Conservation (phyloP, 2,797 vertebrate genomes). For the Kryptopterus vitreolus region DNA sequence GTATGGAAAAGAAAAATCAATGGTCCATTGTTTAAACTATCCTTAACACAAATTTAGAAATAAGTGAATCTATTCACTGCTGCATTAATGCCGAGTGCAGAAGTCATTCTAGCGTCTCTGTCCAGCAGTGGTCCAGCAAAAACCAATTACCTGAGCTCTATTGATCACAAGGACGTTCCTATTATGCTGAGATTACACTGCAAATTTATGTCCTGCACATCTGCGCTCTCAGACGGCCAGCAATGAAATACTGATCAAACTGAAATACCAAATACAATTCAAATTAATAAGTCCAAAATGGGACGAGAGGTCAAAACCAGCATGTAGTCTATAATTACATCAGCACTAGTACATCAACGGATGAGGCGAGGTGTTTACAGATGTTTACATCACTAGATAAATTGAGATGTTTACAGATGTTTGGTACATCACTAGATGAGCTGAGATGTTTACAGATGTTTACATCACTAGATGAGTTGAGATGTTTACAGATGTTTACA, state of each 20-base stretch:
- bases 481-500: too few species aligned
- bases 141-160: constrained; percentile 46
- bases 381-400: too few species aligned
- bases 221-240: neutral
- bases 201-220: constrained; percentile 13
- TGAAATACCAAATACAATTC: neutral
- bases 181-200: constrained; percentile 36
- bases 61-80: neutral
- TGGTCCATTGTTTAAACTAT: neutral
- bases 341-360: neutral
- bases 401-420: too few species aligned
- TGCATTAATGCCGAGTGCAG: neutral
- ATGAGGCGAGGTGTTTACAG: too few species aligned
- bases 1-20: neutral
- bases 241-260: neutral
- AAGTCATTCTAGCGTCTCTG: neutral
- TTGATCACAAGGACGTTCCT: constrained; percentile 38
- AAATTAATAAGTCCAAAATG: too few species aligned
- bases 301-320: neutral
- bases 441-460: too few species aligned
- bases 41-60: neutral
- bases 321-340: neutral
- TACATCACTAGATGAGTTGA: too few species aligned
- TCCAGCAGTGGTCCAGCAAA: constrained; percentile 27
- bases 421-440: too few species aligned